A percentile compares a stretch with the other conserved stretches of the same genome.
Conservation (phyloP, 2,113 vertebrate genomes). For the Athene noctua region DNA sequence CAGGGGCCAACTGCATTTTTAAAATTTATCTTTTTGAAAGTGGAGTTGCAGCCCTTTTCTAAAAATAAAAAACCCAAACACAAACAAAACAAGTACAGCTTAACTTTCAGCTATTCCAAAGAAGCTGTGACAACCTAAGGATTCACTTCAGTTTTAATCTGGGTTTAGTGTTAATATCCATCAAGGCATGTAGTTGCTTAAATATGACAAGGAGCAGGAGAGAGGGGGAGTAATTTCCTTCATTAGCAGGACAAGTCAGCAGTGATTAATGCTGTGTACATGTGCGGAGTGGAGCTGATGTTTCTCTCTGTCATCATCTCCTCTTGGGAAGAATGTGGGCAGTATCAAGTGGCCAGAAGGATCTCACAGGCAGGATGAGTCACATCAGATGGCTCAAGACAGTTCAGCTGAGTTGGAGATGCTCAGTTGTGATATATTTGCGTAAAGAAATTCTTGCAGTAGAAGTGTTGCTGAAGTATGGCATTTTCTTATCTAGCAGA, state of each 20-base stretch:
- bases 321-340: conserved; percentile 3
- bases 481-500: background rate
- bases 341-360: background rate
- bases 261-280: background rate
- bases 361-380: conserved; percentile 2
- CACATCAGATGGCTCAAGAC: background rate
- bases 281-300: background rate
- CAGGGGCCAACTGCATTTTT: background rate
- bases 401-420: background rate
- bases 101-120: background rate
- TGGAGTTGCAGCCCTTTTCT: background rate
- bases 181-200: background rate
- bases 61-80: background rate
- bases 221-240: background rate
- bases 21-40: background rate
- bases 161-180: background rate
- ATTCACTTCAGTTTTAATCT: background rate
- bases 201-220: background rate
- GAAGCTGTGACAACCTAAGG: background rate
- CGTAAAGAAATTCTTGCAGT: background rate
- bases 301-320: background rate
- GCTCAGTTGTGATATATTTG: background rate
- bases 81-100: background rate
- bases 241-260: background rate
- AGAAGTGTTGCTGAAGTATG: background rate